Evolutionary conservation across 1,140 invertebrate species (phyloP).

Genomic region (Diorhabda carinulata): DNA sequence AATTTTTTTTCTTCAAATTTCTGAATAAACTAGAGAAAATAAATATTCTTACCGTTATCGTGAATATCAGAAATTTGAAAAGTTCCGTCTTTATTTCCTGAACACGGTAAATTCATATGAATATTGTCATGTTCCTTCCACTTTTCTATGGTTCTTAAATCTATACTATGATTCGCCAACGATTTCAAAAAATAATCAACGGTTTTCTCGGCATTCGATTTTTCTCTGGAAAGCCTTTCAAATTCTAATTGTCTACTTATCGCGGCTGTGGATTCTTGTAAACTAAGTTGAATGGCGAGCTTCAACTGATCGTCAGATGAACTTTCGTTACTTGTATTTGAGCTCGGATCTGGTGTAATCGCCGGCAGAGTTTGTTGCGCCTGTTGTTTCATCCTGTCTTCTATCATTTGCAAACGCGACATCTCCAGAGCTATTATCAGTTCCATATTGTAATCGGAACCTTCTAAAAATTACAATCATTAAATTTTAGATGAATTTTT

Average conservation of each 20-base stretch:
- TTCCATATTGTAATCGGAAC: slow-evolving; percentile 60
- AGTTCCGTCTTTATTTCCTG: slow-evolving; percentile 51
- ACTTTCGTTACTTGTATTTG: slow-evolving; percentile 40
- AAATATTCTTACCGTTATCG: slow-evolving; percentile 41
- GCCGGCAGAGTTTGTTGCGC: slow-evolving; percentile 24
- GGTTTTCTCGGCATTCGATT: slow-evolving; percentile 51
- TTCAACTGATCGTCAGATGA: slow-evolving; percentile 50
- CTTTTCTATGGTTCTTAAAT: slow-evolving; percentile 41
- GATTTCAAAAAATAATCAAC: slow-evolving; percentile 56
- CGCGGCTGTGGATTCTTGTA: slow-evolving; percentile 46
- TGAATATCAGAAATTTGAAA: slow-evolving; percentile 56
- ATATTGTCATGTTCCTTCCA: slow-evolving; percentile 37
- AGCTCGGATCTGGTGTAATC: slow-evolving; percentile 43
- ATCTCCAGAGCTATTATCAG: slow-evolving; percentile 67
- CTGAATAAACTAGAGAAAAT: not conserved
- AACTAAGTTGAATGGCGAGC: slow-evolving; percentile 51
- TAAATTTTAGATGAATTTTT: not conserved
- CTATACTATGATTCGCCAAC: slow-evolving; percentile 48
- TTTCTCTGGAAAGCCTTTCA: slow-evolving; percentile 38
- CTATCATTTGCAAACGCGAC: slow-evolving; percentile 66
- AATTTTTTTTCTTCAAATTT: too few relatives aligned
- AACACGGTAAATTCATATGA: slow-evolving; percentile 41
- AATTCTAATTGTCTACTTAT: slow-evolving; percentile 26
- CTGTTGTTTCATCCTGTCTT: slow-evolving; percentile 53
- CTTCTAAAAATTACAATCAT: slow-evolving; percentile 26